A percentile compares a stretch with the other conserved stretches of the same genome.
These are phyloP conservation scores for Acromyrmex echinatior DNA, from an alignment of 1,140 invertebrate genomes.

Conservation along the genomic window DNA sequence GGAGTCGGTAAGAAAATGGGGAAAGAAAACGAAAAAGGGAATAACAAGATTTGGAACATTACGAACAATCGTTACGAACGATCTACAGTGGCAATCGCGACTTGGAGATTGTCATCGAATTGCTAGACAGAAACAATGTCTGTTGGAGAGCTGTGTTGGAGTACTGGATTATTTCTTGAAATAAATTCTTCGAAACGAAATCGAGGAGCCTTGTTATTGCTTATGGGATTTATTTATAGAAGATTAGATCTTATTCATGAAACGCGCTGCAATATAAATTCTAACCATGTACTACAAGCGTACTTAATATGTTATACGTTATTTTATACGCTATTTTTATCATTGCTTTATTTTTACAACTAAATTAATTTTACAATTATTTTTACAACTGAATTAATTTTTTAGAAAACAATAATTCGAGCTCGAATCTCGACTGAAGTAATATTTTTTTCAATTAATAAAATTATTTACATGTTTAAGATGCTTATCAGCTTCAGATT, in stretches of 20 bases:
- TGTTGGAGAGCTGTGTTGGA: background rate
- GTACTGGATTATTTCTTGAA: background rate
- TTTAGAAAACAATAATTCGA: background rate
- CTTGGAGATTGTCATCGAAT: constrained; percentile 22
- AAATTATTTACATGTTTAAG: too few relatives aligned
- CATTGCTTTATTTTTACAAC: background rate
- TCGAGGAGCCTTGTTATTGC: background rate
- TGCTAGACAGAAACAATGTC: background rate
- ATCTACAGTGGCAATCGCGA: background rate
- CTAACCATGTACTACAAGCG: background rate
- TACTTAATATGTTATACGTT: background rate
- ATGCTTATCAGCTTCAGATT: too few relatives aligned
- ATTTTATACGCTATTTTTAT: background rate
- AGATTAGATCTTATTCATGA: background rate
- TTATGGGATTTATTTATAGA: constrained; percentile 1
- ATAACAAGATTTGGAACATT: constrained; percentile 23
- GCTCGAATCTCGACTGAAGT: too few relatives aligned
- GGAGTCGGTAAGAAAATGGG: background rate
- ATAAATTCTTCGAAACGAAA: background rate
- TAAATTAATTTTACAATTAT: background rate
- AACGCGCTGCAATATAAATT: background rate
- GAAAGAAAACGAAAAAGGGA: background rate
- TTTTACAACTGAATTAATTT: constrained; percentile 11
- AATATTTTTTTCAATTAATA: too few relatives aligned
- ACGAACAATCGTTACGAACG: background rate